Percentiles rank a stretch among this genome's conserved stretches.
These are phyloP conservation scores for Phataginus tricuspis DNA, from an alignment of 2,797 vertebrate species.

Conservation along the genomic window DNA sequence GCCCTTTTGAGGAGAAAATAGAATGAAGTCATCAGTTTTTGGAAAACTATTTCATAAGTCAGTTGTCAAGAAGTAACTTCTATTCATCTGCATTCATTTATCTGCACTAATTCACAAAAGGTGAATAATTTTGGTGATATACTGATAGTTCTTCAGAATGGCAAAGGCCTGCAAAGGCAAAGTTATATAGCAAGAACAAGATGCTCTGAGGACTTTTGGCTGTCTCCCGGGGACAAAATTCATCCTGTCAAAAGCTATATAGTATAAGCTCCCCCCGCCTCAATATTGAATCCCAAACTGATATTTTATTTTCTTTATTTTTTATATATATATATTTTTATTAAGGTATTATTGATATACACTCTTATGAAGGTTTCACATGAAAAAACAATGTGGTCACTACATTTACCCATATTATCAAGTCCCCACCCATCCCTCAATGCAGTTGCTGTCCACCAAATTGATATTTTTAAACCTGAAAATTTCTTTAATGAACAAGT, in stretches of 20 bases:
- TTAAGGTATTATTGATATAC: too few species aligned
- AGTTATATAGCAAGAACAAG: not conserved
- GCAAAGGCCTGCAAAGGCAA: not conserved
- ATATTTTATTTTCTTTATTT: not conserved
- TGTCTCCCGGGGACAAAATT: not conserved
- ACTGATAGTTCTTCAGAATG: slow-evolving; percentile 30
- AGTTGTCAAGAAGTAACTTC: not conserved
- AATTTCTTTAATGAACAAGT: not conserved
- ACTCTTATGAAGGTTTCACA: too few species aligned
- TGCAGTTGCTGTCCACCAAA: too few species aligned
- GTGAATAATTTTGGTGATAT: not conserved
- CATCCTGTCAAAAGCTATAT: not conserved
- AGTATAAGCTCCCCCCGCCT: not conserved
- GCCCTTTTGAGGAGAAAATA: not conserved
- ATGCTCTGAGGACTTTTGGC: not conserved
- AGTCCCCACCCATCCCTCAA: too few species aligned
- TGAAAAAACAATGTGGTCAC: too few species aligned
- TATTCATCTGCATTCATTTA: not conserved
- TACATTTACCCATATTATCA: too few species aligned
- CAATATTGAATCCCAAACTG: not conserved
- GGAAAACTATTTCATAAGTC: not conserved
- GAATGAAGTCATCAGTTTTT: not conserved
- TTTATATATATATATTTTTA: too few species aligned
- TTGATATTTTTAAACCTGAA: not conserved
- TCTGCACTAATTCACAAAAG: not conserved